Evolutionary conservation across 2,888 invertebrate genomes (phyloP), one percentile per base, ranked within the genome.

Genomic region (Fragum fragum): DNA sequence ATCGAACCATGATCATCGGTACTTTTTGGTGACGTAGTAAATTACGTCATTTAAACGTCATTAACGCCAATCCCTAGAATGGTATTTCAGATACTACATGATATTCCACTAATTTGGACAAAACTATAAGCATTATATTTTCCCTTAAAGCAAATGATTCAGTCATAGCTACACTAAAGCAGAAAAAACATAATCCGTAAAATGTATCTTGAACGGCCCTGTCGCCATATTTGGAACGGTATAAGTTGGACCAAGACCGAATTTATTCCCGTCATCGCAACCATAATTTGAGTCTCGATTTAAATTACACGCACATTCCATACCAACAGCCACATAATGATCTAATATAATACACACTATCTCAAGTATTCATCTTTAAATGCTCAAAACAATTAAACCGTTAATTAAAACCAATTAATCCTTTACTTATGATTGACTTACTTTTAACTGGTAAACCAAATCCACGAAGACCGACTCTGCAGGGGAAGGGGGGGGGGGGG

Each of bases 381-480:
- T 9, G 61, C 3, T 61, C 61, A 61, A 28, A 66, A 66, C 66
- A 66, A 66, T 66, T 42, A 32, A 42, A 26, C 2, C 66, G 42
- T 66, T 66, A 66, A 66, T 66, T 66, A 66, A 42, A 66, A 23
- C 66, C 66, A 42, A 66, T 66, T 66, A 66, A 66, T 39, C 23
- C 14, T n/a, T 32, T 63, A 32, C 28, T 32, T 63, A 32, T 32
- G 36, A 9, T 21, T 36, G 3, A 36, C 32, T 36, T 6, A n/a
- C n/a, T n/a, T n/a, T n/a, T n/a, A n/a, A n/a, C n/a, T n/a, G n/a
- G n/a, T n/a, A n/a, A n/a, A n/a, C n/a, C n/a, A n/a, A n/a, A n/a
- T n/a, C n/a, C n/a, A n/a, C n/a, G n/a, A n/a, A n/a, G n/a, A n/a
- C n/a, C n/a, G n/a, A n/a, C n/a, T n/a, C n/a, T n/a, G n/a, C n/a